phyloP scores from a whole-genome alignment of 2,888 invertebrate genomes.

The Chesias legatella region DNA sequence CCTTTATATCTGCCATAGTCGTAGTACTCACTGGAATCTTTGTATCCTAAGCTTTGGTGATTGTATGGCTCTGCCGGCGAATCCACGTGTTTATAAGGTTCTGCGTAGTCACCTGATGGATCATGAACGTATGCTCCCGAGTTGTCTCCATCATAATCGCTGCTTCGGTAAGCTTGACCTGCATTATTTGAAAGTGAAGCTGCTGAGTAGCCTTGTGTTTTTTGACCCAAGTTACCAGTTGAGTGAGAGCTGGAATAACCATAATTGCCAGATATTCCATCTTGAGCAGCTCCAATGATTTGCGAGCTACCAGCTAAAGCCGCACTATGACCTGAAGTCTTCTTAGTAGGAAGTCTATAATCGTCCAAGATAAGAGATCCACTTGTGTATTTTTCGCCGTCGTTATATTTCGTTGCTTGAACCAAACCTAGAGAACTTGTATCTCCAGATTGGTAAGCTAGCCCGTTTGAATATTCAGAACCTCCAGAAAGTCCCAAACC shows the following conservation, averaged over 20 bases:
- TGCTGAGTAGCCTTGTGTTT: constrained; percentile 20
- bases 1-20: constrained; percentile 43
- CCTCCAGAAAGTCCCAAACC: constrained; percentile 23
- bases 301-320: constrained; percentile 23
- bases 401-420: constrained; percentile 53
- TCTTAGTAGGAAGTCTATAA: constrained; percentile 58
- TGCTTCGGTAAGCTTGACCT: constrained; percentile 41
- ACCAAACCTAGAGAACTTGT: constrained; percentile 51
- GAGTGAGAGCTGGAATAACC: constrained; percentile 14
- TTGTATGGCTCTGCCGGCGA: constrained; percentile 59
- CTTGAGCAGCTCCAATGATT: constrained; percentile 24
- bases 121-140: constrained; percentile 74
- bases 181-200: constrained; percentile 22
- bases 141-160: constrained; percentile 47
- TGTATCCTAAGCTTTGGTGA: constrained; percentile 53
- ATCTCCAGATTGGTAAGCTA: constrained; percentile 39
- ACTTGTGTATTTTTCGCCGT: constrained; percentile 55
- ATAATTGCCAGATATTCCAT: constrained; percentile 20
- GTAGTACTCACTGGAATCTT: constrained; percentile 48
- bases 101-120: constrained; percentile 66
- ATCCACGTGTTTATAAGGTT: constrained; percentile 64
- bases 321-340: constrained; percentile 31
- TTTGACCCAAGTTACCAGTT: constrained; percentile 7
- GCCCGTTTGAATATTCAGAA: constrained; percentile 26
- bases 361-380: constrained; percentile 70